Conservation (phyloP, 2,888 invertebrate genomes). For the Lasioglossum morio region DNA sequence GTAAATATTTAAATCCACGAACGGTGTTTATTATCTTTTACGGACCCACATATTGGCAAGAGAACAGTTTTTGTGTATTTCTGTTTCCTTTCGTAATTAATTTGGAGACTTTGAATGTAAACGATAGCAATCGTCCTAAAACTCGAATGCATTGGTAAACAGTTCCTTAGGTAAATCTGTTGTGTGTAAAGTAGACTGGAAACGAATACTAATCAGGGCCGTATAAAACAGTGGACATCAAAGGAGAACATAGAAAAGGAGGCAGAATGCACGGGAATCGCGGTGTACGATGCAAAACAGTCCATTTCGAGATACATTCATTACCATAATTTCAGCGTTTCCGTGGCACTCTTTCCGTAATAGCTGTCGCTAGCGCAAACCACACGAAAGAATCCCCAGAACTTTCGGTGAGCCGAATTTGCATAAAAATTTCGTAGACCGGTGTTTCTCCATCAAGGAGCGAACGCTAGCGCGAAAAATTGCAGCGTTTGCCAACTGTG, state of each 20-base stretch:
- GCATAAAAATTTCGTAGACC: constrained; percentile 35
- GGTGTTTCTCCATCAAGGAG: constrained; percentile 23
- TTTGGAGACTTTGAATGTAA: not conserved
- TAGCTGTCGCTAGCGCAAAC: constrained; percentile 22
- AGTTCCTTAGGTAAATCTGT: not conserved
- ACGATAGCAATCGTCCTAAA: not conserved
- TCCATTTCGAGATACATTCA: constrained; percentile 35
- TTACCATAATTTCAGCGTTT: constrained; percentile 38
- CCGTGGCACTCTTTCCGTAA: constrained; percentile 14
- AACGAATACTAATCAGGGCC: not conserved
- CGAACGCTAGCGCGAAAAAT: constrained; percentile 3
- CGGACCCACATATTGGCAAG: too few relatives aligned
- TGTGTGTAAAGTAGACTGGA: not conserved
- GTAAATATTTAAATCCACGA: too few relatives aligned
- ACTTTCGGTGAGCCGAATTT: constrained; percentile 24
- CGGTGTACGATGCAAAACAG: constrained; percentile 29
- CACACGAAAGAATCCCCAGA: not conserved
- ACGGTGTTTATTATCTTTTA: too few relatives aligned
- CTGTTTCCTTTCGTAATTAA: not conserved
- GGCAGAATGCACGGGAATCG: not conserved
- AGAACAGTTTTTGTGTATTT: not conserved
- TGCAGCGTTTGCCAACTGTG: constrained; percentile 21
- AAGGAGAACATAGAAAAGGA: not conserved
- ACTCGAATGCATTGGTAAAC: not conserved
- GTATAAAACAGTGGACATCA: constrained; percentile 8